Base-by-base conservation (phyloP, 2,888 invertebrate species). In the Mycalesis mineus region DNA sequence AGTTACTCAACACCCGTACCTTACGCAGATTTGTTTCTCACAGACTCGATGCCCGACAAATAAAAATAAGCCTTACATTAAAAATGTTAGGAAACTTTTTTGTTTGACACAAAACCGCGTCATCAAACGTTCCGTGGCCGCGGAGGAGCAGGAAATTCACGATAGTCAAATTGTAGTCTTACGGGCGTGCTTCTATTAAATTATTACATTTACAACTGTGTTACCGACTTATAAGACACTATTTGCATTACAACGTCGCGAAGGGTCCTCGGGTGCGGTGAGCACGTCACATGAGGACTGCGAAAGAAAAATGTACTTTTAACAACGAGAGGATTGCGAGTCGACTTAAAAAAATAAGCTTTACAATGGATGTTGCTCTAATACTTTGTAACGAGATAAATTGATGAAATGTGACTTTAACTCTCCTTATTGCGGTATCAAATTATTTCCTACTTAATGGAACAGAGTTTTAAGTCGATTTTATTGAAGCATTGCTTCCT, bases 151-250 rank as follows among this genome's bases (percentile, higher is more conserved):
- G 85, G 86, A 88, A 88, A 88, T 89, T 87, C 87, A 82, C 88
- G 88, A 88, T 89, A 89, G 89, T 89, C 89, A 88, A 88, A 88
- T 89, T 88, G 88, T 88, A 88, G 88, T 87, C 88, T 88, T 88
- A 87, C 86, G 82, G 78, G 87, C 79, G 80, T 80, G 82, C 79
- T 82, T 76, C 77, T 74, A 79, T 84, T 80, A 84, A 84, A 84
- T 89, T 87, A 88, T 85, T 80, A 84, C 82, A 86, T 82, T 88
- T 74, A 74, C 82, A 82, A 84, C 89, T 88, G 80, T 89, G 82
- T 82, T 82, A 72, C 85, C 68, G 70, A 65, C 70, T 73, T 75
- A 82, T 85, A 88, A 85, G 83, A 86, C 77, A 74, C 74, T 74
- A 77, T 88, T 89, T 88, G 73, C 78, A 76, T 80, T 79, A 82